These are phyloP conservation scores for Acanthochromis polyacanthus DNA, from an alignment of 2,113 vertebrate species.

Conservation along the genomic window DNA sequence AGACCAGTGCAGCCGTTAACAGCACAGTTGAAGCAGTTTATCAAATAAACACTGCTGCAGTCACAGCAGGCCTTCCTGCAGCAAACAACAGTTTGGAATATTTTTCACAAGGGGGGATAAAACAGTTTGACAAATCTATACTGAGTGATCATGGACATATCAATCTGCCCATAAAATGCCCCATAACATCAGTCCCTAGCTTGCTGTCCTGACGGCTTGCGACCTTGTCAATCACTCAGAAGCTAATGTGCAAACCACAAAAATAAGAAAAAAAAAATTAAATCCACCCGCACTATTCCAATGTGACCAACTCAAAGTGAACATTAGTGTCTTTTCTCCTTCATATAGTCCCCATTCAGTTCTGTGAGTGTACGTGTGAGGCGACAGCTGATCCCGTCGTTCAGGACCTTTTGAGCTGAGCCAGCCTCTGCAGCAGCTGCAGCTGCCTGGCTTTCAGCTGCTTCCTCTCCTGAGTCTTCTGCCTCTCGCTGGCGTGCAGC, in stretches of 20 bases:
- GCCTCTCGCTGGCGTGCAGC: constrained; percentile 87
- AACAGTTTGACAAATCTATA: constrained; percentile 38
- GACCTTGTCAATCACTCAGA: constrained; percentile 67
- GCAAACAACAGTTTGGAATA: constrained; percentile 23
- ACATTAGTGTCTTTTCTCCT: constrained; percentile 70
- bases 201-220: constrained; percentile 49
- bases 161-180: constrained; percentile 40
- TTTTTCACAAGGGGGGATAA: constrained; percentile 20
- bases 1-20: constrained; percentile 54
- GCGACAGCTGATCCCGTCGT: neutral
- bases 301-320: constrained; percentile 70
- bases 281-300: constrained; percentile 69
- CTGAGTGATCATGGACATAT: constrained; percentile 43
- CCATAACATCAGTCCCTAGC: constrained; percentile 29
- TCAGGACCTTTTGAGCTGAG: constrained; percentile 90
- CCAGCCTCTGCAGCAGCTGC: constrained; percentile 91
- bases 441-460: constrained; percentile 89
- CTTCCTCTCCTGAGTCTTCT: constrained; percentile 90
- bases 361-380: constrained; percentile 34
- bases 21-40: constrained; percentile 49
- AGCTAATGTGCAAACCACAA: constrained; percentile 85
- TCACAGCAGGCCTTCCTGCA: constrained; percentile 13
- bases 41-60: constrained; percentile 28
- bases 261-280: constrained; percentile 33
- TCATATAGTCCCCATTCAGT: constrained; percentile 51